phyloP scores from a whole-genome alignment of 2,888 invertebrate species.

The Horisme vitalbata region DNA sequence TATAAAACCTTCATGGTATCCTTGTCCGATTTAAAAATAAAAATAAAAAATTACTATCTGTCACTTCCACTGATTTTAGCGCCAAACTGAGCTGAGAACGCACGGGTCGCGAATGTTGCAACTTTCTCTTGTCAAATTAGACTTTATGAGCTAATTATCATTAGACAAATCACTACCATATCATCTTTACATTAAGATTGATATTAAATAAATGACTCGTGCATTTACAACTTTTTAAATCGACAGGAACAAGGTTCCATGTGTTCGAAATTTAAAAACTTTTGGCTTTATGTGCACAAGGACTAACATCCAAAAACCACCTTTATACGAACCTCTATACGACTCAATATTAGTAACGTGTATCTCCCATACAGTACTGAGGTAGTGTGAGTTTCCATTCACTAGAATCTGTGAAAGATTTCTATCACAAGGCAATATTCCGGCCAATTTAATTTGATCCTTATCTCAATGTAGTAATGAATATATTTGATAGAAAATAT shows the following conservation, averaged over 20 bases:
- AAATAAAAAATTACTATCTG: constrained; percentile 43
- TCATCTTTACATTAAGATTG: constrained; percentile 7
- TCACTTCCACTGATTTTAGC: constrained; percentile 55
- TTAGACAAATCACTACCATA: constrained; percentile 41
- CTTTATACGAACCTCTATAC: background rate
- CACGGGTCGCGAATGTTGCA: constrained; percentile 39
- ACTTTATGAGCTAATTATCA: constrained; percentile 31
- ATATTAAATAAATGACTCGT: constrained; percentile 38
- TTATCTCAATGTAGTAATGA: background rate
- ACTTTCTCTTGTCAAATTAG: constrained; percentile 46
- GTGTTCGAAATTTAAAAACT: constrained; percentile 44
- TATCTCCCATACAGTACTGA: constrained; percentile 22
- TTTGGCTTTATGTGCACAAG: constrained; percentile 39
- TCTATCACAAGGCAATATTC: constrained; percentile 17
- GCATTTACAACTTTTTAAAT: constrained; percentile 22
- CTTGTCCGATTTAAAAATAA: constrained; percentile 30
- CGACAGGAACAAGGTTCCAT: constrained; percentile 27
- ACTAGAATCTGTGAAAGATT: constrained; percentile 37
- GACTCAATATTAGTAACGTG: constrained; percentile 22
- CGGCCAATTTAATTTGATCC: constrained; percentile 23
- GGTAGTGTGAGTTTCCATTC: constrained; percentile 58
- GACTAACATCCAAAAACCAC: constrained; percentile 25
- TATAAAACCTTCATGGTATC: constrained; percentile 31
- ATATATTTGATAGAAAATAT: background rate
- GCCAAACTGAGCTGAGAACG: constrained; percentile 66